Base-by-base conservation (phyloP, 1,140 invertebrate species). In the Tetragonula clypearis region DNA sequence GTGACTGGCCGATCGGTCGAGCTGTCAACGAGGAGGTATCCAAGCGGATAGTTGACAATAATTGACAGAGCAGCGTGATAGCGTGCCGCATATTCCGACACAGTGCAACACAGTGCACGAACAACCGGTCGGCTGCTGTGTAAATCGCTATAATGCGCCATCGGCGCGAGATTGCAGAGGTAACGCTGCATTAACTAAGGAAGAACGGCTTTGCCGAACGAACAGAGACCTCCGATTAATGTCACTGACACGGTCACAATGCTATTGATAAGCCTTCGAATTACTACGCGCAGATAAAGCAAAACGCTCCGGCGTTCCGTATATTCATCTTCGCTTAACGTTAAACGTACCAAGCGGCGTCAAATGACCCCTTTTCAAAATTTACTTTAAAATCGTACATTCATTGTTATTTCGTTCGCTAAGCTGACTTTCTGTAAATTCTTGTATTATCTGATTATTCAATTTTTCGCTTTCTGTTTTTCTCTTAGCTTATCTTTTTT, bases 91-190 rank as follows among this genome's bases (percentile, higher is more conserved):
- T 14, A 79, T 72, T 84, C 76, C 21, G 68, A 84, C 76, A 15
- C 66, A 53, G 17, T 30, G 66, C 49, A 8, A 41, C 58, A n/a
- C n/a, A n/a, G n/a, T n/a, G n/a, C 21, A 71, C n/a, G 76, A 72
- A 30, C 56, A 77, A 79, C 65, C 72, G 78, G 68, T 56, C 68
- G 77, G 26, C 53, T 71, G 58, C 68, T 72, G 77, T 72, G 77
- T 84, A 71, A 84, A 84, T 79, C 77, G 68, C 41, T 56, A 72
- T 84, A 84, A 84, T 79, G 77, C 77, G 53, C 58, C 77, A 26
- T 41, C n/a, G 76, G 60, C 12, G 68, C 58, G 62, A 49, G 68
- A 62, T 62, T 55, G n/a, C 49, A 58, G 76, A 77, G 53, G 74
- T 78, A 77, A 26, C 82, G 55, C 53, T 53, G 56, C 72, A 53